Evolutionary conservation across 2,888 invertebrate species (phyloP).

Genomic region (Alloscopus bannaensis): DNA sequence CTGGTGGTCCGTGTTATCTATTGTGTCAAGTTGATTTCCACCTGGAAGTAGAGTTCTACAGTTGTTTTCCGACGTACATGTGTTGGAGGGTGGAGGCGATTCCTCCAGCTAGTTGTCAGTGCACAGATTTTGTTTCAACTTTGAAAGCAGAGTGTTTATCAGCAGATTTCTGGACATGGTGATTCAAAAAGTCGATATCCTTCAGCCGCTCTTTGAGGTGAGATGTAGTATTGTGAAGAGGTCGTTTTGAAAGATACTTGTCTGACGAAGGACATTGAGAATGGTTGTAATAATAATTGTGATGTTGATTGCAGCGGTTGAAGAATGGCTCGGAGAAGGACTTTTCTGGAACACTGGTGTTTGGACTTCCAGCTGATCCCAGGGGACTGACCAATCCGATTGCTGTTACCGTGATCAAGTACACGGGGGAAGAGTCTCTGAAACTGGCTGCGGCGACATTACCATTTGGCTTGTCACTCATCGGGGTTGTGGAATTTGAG

Average conservation of each 20-base stretch:
- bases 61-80: no score
- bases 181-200: constrained; percentile 66
- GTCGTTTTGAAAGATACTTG: neutral
- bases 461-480: constrained; percentile 68
- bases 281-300: neutral
- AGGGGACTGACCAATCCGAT: constrained; percentile 62
- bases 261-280: neutral
- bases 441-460: constrained; percentile 59
- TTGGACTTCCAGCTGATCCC: constrained; percentile 64
- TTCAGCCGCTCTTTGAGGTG: constrained; percentile 71
- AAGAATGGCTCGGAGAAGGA: constrained; percentile 57
- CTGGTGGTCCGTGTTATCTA: no score
- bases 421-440: constrained; percentile 60
- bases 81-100: no score
- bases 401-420: constrained; percentile 68
- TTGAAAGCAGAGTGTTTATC: no score
- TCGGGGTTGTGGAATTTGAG: constrained; percentile 71
- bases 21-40: no score
- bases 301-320: constrained; percentile 60
- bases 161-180: no score
- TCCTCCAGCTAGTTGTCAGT: no score
- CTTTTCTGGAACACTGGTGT: constrained; percentile 60
- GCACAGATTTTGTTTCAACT: no score
- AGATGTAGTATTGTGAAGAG: constrained; percentile 1
- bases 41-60: no score